Percentiles rank a stretch among this genome's conserved stretches.
Conservation (phyloP, 2,113 vertebrate species). For the Otocyon megalotis region DNA sequence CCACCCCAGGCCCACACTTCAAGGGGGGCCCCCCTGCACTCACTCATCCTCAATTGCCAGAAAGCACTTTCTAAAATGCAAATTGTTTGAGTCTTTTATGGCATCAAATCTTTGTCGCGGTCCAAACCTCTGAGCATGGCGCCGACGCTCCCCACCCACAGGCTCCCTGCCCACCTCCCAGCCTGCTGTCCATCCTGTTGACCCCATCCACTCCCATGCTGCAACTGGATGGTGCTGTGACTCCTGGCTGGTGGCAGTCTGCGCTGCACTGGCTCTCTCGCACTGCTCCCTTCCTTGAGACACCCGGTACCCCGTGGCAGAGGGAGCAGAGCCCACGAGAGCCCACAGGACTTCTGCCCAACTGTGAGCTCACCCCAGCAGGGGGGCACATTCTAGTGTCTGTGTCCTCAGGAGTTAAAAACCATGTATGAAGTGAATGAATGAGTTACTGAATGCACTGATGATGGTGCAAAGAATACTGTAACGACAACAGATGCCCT, state of each 20-base stretch:
- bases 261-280: not conserved
- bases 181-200: no score
- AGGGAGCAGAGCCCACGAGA: not conserved
- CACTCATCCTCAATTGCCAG: not conserved
- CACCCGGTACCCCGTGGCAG: not conserved
- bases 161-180: not conserved
- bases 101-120: not conserved
- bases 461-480: not conserved
- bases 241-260: not conserved
- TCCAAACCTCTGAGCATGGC: not conserved
- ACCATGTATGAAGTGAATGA: not conserved
- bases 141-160: rapidly evolving
- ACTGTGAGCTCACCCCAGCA: not conserved
- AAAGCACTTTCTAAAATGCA: not conserved
- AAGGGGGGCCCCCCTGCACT: no score
- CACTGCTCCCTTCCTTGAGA: not conserved
- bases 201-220: no score
- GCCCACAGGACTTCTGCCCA: not conserved
- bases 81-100: not conserved
- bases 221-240: not conserved
- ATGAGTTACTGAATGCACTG: not conserved
- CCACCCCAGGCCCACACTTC: not conserved
- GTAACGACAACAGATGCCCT: not conserved
- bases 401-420: not conserved
- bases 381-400: not conserved